A percentile compares a stretch with the other conserved stretches of the same genome.
phyloP scores from a whole-genome alignment of 2,113 vertebrate genomes.

The Penelope pileata region DNA sequence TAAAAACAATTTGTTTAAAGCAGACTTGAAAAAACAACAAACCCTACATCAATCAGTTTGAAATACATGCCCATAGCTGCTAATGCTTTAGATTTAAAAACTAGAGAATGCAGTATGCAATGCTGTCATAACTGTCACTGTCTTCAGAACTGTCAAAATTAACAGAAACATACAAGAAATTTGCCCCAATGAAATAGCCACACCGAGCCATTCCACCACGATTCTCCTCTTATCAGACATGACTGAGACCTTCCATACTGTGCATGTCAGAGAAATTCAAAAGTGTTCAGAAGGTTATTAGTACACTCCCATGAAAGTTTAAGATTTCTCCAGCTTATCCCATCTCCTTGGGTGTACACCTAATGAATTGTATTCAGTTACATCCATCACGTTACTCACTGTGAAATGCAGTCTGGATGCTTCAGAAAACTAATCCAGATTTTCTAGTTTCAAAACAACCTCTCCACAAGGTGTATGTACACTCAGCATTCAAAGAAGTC shows the following conservation, averaged over 20 bases:
- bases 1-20: not conserved
- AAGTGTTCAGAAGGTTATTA: not conserved
- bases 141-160: not conserved
- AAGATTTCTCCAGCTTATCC: not conserved
- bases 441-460: not conserved
- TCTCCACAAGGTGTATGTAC: fast-evolving
- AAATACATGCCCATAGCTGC: not conserved
- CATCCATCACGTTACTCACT: not conserved
- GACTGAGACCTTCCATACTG: not conserved
- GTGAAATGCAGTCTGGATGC: not conserved
- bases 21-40: not conserved
- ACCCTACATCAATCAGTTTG: not conserved
- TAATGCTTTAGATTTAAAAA: not conserved
- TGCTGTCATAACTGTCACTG: not conserved
- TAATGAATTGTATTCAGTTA: not conserved
- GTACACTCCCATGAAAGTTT: not conserved
- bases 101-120: fast-evolving
- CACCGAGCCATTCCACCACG: not conserved
- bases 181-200: not conserved
- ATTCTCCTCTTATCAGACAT: not conserved
- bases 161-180: not conserved
- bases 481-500: not conserved
- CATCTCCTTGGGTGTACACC: slow-evolving; percentile 1
- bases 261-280: not conserved
- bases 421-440: not conserved